A percentile compares a stretch with the other conserved stretches of the same genome.
phyloP scores from a whole-genome alignment of 2,888 invertebrate species.

The Encarsia formosa region DNA sequence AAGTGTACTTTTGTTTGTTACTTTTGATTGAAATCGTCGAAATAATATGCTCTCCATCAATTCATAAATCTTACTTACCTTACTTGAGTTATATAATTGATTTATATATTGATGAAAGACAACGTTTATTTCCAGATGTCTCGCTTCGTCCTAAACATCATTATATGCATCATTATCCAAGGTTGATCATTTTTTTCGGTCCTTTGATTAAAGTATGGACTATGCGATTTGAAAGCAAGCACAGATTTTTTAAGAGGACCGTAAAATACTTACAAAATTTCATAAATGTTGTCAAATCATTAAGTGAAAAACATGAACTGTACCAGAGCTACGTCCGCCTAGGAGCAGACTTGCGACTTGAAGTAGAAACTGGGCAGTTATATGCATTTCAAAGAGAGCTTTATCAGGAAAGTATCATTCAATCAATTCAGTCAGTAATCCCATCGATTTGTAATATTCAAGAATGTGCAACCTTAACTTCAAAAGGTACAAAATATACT shows the following conservation, averaged over 20 bases:
- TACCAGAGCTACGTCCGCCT: slow-evolving; percentile 21
- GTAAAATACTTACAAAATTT: slow-evolving; percentile 21
- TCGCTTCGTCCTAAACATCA: slow-evolving; percentile 30
- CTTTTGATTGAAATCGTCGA: slow-evolving; percentile 29
- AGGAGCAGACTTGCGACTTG: slow-evolving; percentile 7
- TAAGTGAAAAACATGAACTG: slow-evolving; percentile 22
- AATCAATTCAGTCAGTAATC: neutral
- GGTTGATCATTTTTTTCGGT: slow-evolving; percentile 25
- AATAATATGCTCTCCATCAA: slow-evolving; percentile 28
- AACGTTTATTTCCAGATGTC: slow-evolving; percentile 22
- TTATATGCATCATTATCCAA: slow-evolving; percentile 26
- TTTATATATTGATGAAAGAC: slow-evolving; percentile 24
- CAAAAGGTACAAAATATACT: slow-evolving; percentile 21
- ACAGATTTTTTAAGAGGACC: slow-evolving; percentile 31
- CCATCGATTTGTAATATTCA: neutral
- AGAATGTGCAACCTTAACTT: slow-evolving; percentile 11
- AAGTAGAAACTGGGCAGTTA: slow-evolving; percentile 6
- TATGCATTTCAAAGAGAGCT: slow-evolving; percentile 1
- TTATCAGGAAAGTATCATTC: slow-evolving; percentile 2
- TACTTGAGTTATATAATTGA: slow-evolving; percentile 23
- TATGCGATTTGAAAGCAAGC: slow-evolving; percentile 35
- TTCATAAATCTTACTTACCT: slow-evolving; percentile 25
- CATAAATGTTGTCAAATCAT: slow-evolving; percentile 19
- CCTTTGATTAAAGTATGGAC: slow-evolving; percentile 30
- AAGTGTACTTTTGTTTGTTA: slow-evolving; percentile 26